These are phyloP conservation scores for Baccha elongata DNA, from an alignment of 2,888 invertebrate species.

Conservation along the genomic window DNA sequence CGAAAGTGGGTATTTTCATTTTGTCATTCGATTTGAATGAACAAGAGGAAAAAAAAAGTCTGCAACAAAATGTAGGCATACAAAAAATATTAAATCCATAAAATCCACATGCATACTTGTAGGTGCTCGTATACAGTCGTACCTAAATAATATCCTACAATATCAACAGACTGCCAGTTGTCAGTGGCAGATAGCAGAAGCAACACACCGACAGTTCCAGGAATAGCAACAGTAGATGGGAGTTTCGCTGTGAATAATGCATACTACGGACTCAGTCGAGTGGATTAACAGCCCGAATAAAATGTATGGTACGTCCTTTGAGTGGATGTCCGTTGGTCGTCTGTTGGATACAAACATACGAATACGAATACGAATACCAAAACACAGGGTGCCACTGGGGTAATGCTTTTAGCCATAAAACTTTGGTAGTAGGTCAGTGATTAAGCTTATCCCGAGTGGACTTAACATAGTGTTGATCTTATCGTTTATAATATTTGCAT, in stretches of 20 bases:
- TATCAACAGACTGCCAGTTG: conserved; percentile 35
- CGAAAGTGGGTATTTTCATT: conserved; percentile 67
- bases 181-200: conserved; percentile 34
- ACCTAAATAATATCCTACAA: too few relatives aligned
- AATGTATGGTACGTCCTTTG: conserved; percentile 54
- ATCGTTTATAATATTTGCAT: not conserved
- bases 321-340: conserved; percentile 41
- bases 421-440: conserved; percentile 5
- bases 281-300: conserved; percentile 71
- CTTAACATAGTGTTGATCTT: too few relatives aligned
- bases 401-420: conserved; percentile 24
- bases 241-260: conserved; percentile 68
- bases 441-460: not conserved
- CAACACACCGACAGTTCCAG: too few relatives aligned
- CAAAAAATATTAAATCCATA: conserved; percentile 31
- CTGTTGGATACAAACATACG: conserved; percentile 24
- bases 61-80: not conserved
- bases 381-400: conserved; percentile 49
- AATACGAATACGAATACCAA: not conserved
- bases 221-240: conserved; percentile 38
- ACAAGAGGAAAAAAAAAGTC: conserved; percentile 43
- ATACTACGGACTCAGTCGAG: conserved; percentile 68
- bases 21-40: conserved; percentile 67
- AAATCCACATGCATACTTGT: conserved; percentile 64
- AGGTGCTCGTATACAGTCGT: too few relatives aligned